Evolutionary conservation across 2,797 vertebrate species (phyloP).

Genomic region (Dicrostonyx torquatus): DNA sequence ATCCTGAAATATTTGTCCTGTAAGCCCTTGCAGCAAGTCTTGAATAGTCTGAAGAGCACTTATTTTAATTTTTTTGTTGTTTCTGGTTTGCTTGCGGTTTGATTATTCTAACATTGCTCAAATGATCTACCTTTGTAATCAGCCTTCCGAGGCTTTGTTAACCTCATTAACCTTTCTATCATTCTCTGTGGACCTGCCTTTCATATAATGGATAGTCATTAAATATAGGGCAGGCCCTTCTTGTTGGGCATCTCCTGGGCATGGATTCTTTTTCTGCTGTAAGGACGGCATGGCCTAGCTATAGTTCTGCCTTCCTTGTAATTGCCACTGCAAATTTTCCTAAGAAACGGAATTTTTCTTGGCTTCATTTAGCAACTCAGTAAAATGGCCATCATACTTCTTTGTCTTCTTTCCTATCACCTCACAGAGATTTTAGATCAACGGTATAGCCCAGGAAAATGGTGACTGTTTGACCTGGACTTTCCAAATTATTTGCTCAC

Average conservation of each 20-base stretch:
- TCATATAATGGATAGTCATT: constrained; percentile 59
- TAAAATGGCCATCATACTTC: constrained; percentile 19
- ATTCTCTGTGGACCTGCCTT: constrained; percentile 60
- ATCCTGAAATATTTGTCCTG: constrained; percentile 76
- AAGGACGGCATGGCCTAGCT: not conserved
- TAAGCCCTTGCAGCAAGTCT: constrained; percentile 72
- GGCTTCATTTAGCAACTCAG: constrained; percentile 11
- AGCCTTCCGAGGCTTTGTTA: constrained; percentile 57
- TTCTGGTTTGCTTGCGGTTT: constrained; percentile 21
- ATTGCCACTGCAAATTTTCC: constrained; percentile 1
- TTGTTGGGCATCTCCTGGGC: constrained; percentile 15
- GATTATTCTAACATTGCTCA: constrained; percentile 50
- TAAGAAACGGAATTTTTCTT: constrained; percentile 15
- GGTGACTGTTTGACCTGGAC: not conserved
- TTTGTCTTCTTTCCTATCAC: constrained; percentile 11
- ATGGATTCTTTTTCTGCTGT: constrained; percentile 32
- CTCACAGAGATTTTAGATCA: not conserved
- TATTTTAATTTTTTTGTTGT: not conserved
- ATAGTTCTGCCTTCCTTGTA: not conserved
- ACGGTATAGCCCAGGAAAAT: constrained; percentile 24
- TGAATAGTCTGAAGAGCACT: constrained; percentile 16
- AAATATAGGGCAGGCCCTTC: constrained; percentile 58
- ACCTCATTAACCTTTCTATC: constrained; percentile 68
- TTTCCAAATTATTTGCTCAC: constrained; percentile 53
- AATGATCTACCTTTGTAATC: constrained; percentile 59